Evolutionary conservation across 2,113 vertebrate genomes (phyloP).

Genomic region (Lipophrys pholis): DNA sequence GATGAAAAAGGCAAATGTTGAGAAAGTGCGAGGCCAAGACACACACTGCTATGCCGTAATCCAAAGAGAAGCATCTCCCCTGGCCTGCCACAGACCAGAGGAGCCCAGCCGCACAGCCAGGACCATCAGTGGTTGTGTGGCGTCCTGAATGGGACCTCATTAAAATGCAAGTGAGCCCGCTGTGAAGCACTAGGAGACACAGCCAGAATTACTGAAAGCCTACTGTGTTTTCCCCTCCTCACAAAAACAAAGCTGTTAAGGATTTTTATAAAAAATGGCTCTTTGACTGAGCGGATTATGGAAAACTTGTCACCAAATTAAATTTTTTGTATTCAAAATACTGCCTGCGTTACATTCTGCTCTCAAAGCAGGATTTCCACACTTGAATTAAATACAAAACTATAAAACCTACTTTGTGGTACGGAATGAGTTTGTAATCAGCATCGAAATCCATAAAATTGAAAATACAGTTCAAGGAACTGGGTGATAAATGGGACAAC

Average conservation of each 20-base stretch:
- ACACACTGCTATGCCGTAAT: conserved; percentile 40
- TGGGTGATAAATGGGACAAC: background rate
- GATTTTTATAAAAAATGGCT: background rate
- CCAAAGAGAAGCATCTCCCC: conserved; percentile 57
- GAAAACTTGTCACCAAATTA: background rate
- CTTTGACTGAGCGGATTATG: conserved; percentile 10
- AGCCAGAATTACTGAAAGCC: conserved; percentile 47
- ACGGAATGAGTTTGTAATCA: background rate
- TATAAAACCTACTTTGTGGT: no score
- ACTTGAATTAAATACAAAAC: no score
- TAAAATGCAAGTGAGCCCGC: conserved; percentile 65
- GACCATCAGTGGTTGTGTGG: conserved; percentile 46
- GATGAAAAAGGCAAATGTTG: conserved; percentile 14
- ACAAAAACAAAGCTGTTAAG: conserved; percentile 9
- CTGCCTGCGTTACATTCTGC: no score
- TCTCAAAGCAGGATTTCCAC: no score
- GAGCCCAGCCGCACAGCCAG: conserved; percentile 38
- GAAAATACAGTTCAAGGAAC: background rate
- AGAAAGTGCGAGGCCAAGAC: conserved; percentile 36
- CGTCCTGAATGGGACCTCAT: conserved; percentile 67
- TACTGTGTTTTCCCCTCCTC: conserved; percentile 35
- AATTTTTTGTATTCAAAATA: background rate
- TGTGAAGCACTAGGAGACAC: conserved; percentile 41
- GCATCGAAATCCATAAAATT: background rate
- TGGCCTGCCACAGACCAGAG: conserved; percentile 24